These are phyloP conservation scores for Agrilus biguttatus DNA, from an alignment of 2,888 invertebrate genomes.

Conservation along the genomic window DNA sequence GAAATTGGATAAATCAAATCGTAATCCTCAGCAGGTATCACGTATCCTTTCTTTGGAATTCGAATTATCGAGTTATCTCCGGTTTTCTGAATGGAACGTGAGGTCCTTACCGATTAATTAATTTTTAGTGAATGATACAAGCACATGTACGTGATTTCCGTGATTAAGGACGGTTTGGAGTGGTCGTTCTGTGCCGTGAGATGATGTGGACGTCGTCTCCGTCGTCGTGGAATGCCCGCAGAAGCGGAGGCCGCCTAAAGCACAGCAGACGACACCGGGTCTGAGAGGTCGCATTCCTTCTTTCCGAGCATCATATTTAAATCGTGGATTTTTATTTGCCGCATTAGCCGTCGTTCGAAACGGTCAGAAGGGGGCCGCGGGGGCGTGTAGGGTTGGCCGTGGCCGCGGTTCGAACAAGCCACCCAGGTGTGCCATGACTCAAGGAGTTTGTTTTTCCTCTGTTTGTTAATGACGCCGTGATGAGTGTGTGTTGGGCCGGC, in stretches of 20 bases:
- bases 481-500: conserved; percentile 27
- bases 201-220: not conserved
- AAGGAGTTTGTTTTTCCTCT: conserved; percentile 30
- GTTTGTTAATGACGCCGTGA: conserved; percentile 33
- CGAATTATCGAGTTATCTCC: no score
- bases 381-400: conserved; percentile 5
- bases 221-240: not conserved
- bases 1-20: no score
- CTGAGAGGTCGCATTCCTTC: conserved; percentile 27
- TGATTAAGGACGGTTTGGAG: no score
- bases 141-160: no score
- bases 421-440: conserved; percentile 30
- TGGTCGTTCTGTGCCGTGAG: no score
- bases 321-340: conserved; percentile 19
- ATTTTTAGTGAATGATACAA: no score
- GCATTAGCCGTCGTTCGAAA: conserved; percentile 8
- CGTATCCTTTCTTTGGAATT: no score
- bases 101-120: no score
- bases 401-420: conserved; percentile 18
- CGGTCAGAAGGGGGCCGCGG: conserved; percentile 8
- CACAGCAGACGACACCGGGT: conserved; percentile 25
- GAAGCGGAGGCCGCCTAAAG: conserved; percentile 4
- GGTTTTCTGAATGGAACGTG: no score
- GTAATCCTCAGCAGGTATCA: no score
- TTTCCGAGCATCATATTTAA: conserved; percentile 20